Evolutionary conservation across 2,797 vertebrate genomes (phyloP), one percentile per base, ranked within the genome.

Genomic region (Gymnoscopelus microlampas): DNA sequence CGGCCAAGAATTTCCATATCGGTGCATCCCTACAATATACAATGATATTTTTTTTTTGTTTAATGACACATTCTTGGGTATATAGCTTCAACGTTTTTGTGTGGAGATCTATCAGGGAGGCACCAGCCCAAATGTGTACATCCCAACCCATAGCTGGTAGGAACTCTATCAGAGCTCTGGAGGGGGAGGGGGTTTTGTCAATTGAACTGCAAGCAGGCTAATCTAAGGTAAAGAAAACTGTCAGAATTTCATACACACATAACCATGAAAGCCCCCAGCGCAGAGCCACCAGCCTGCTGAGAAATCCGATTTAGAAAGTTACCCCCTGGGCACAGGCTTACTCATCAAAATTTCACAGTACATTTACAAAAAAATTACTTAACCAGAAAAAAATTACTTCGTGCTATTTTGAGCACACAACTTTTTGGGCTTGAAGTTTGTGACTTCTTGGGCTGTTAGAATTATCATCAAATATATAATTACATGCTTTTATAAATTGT

Each of bases 51-150:
- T 19, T 19, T 19, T 19, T 19, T n/a, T 32, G 4, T 57, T 62
- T 65, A 68, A 70, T 69, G 26, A 67, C 4, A 71, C 0, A 0
- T 35, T 64, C 63, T 63, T 60, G 56, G 63, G 5, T 32, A 71
- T n/a, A 63, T 50, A 35, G 62, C 61, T 60, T 56, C 54, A 7
- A 19, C 19, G 19, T 29, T 39, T 64, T 58, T 47, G 10, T 55
- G 19, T 53, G 59, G 26, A 54, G 32, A 69, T 5, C 24, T 54
- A 61, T 68, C 14, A 5, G 12, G 53, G 19, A 12, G 13, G 44
- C 32, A 26, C 2, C 47, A 58, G 69, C 77, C 71, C n/a, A 67
- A 64, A 44, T 44, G 1, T 64, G 5, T 53, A 19, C 55, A 69
- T 44, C 76, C 1, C 50, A 74, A 19, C 60, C 11, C 29, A 56